Conservation (phyloP, 1,140 invertebrate species). For the Subanguina moxae region DNA sequence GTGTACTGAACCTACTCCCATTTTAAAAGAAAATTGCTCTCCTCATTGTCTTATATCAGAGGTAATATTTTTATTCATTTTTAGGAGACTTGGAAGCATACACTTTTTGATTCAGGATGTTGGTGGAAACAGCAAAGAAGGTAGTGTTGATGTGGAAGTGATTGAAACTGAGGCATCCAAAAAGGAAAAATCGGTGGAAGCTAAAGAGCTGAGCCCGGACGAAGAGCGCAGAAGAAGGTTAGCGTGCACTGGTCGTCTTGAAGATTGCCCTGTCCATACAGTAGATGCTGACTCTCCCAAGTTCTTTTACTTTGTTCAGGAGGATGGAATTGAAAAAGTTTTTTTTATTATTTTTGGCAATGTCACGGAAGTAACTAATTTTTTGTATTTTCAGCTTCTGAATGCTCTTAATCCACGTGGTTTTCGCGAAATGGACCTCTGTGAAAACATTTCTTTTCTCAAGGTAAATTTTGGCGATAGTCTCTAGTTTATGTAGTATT, state of each 20-base stretch:
- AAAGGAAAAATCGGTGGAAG: not conserved
- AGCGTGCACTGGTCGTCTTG: not conserved
- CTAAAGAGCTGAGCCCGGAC: not conserved
- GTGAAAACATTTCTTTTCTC: slow-evolving; percentile 18
- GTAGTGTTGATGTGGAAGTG: too few relatives aligned
- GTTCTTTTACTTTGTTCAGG: not conserved
- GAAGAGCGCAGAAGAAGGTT: not conserved
- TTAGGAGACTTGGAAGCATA: too few relatives aligned
- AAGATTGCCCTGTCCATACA: not conserved
- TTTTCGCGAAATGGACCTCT: slow-evolving; percentile 24
- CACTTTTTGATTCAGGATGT: too few relatives aligned
- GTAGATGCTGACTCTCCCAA: not conserved
- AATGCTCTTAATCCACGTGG: slow-evolving; percentile 26
- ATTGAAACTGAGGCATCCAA: not conserved
- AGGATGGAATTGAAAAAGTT: not conserved
- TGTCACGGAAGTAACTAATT: not conserved
- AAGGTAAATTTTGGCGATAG: slow-evolving; percentile 26
- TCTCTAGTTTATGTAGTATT: too few relatives aligned
- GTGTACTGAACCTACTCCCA: not conserved
- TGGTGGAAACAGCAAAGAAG: too few relatives aligned
- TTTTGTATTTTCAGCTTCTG: slow-evolving; percentile 12
- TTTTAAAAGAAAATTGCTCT: not conserved
- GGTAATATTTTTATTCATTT: not conserved
- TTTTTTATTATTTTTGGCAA: not conserved
- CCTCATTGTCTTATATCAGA: not conserved